Evolutionary conservation across 2,888 invertebrate species (phyloP), one percentile per base, ranked within the genome.

Genomic region (Timema podura): DNA sequence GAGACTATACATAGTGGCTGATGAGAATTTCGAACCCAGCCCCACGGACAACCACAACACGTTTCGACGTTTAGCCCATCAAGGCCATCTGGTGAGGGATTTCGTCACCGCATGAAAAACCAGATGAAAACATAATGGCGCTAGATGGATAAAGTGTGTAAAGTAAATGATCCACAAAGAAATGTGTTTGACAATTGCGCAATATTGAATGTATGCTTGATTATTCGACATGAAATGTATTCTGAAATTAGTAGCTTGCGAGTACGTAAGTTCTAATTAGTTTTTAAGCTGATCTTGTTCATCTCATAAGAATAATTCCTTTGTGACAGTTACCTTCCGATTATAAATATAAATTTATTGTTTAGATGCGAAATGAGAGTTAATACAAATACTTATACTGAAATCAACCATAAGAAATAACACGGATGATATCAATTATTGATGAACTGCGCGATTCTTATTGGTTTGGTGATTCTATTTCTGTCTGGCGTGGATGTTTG

Each of bases 61-160:
- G 16, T 59, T 13, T 30, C 44, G 44, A 13, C 44, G 44, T 44
- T 11, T 11, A 49, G 6, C 46, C 68, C 16, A 49, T 71, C 68
- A 71, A 71, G 71, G 71, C 71, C 71, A 71, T 71, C 68, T 71
- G 61, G 45, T 47, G 65, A 57, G 46, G 46, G 54, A 70, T 71
- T 71, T 71, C 71, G 67, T 71, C 71, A 71, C 64, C 64, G 44
- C n/a, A n/a, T n/a, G n/a, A n/a, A n/a, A n/a, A n/a, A n/a, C n/a
- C n/a, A 16, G 59, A 59, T 59, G 64, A 64, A 70, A 70, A 70
- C 70, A 70, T 67, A 49, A 70, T 70, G 70, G 70, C 70, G 70
- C 64, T 47, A 46, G 65, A 65, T 7, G 49, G 64, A 10, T 57
- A 65, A 47, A n/a, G 30, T 16, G 51, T 57, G 13, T 47, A 47